phyloP scores from a whole-genome alignment of 2,888 invertebrate genomes.

The Stratiomys singularior region DNA sequence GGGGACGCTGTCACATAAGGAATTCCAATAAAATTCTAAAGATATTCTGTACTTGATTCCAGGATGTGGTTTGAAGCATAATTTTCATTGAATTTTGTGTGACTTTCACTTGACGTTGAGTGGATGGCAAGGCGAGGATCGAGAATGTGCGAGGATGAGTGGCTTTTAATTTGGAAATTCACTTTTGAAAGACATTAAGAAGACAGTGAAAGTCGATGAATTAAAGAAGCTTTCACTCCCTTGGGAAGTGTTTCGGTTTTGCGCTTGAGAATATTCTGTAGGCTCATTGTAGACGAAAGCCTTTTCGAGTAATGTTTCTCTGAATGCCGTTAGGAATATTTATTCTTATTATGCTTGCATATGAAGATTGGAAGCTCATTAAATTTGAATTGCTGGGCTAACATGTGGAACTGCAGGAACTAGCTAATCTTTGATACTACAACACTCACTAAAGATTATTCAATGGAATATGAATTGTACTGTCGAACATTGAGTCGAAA shows the following conservation, averaged over 20 bases:
- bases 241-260: background rate
- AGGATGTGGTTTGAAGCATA: background rate
- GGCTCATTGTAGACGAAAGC: background rate
- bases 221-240: background rate
- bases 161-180: slow-evolving; percentile 19
- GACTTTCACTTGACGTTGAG: background rate
- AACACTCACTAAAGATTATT: too few relatives aligned
- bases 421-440: too few relatives aligned
- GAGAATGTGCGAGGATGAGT: background rate
- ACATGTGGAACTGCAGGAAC: too few relatives aligned
- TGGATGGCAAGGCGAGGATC: background rate
- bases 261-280: background rate
- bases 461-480: too few relatives aligned
- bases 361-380: too few relatives aligned
- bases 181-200: background rate
- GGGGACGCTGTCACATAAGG: background rate
- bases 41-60: background rate
- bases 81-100: slow-evolving; percentile 9
- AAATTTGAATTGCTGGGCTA: too few relatives aligned
- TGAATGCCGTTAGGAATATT: too few relatives aligned
- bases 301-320: too few relatives aligned
- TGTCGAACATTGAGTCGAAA: too few relatives aligned
- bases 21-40: slow-evolving; percentile 6
- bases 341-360: too few relatives aligned
- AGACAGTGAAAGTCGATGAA: background rate